A percentile compares a stretch with the other conserved stretches of the same genome.
Conservation (phyloP, 2,113 vertebrate species). For the Catharus bicknelli region DNA sequence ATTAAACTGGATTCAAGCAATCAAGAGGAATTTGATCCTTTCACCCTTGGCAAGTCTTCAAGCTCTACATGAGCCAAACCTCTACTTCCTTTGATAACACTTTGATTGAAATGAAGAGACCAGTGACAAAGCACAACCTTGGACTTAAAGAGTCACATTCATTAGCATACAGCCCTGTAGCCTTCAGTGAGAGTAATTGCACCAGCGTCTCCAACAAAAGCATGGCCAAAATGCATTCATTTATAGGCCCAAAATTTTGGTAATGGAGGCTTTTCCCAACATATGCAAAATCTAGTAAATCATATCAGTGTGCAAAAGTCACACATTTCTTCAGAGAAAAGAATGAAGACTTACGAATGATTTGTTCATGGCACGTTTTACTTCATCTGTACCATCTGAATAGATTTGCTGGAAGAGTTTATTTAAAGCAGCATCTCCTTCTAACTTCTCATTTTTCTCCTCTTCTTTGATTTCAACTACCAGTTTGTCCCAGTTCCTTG, state of each 20-base stretch:
- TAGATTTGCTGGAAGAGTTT: conserved; percentile 91
- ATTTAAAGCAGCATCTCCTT: conserved; percentile 96
- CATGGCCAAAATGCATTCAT: not conserved
- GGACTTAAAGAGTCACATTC: not conserved
- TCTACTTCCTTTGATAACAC: not conserved
- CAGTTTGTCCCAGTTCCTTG: conserved; percentile 94
- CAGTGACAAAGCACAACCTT: not conserved
- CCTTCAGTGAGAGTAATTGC: not conserved
- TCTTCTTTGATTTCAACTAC: conserved; percentile 91
- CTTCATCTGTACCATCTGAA: conserved; percentile 92
- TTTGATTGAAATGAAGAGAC: not conserved
- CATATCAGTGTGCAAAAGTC: not conserved
- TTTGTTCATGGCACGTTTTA: conserved; percentile 98
- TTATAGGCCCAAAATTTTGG: not conserved
- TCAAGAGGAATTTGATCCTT: not conserved
- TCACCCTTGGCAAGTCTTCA: not conserved
- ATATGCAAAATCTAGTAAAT: not conserved
- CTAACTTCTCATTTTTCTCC: conserved; percentile 94
- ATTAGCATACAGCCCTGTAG: not conserved
- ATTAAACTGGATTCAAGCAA: not conserved
- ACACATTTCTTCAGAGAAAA: not conserved
- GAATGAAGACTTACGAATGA: conserved; percentile 87
- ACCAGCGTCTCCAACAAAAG: not conserved
- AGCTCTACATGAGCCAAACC: not conserved
- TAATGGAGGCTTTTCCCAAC: not conserved